Percentiles rank a stretch among this genome's conserved stretches.
phyloP scores from a whole-genome alignment of 2,888 invertebrate species.

The Spatulosminthurus flaviceps region DNA sequence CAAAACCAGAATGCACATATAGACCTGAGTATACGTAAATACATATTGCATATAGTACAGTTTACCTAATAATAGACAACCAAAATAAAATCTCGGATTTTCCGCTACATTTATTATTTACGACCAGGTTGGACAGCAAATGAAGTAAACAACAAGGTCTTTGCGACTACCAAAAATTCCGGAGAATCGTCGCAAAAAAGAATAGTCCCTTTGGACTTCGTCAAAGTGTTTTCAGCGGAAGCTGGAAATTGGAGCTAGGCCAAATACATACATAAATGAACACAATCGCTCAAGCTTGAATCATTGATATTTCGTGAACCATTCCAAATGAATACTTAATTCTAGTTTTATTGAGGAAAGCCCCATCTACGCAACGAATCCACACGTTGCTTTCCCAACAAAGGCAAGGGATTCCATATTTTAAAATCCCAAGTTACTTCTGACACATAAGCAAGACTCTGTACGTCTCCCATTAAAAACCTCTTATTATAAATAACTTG shows the following conservation, averaged over 20 bases:
- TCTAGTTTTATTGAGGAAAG: background rate
- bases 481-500: too few species aligned
- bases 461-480: too few species aligned
- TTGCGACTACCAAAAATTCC: background rate
- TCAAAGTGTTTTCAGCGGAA: background rate
- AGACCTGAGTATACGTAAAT: background rate
- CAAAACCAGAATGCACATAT: constrained; percentile 11
- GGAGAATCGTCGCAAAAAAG: background rate
- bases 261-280: background rate
- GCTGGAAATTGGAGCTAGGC: background rate
- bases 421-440: background rate
- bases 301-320: background rate
- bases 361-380: background rate
- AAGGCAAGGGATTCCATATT: background rate
- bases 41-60: background rate
- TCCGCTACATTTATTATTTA: background rate
- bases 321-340: background rate
- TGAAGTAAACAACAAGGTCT: background rate
- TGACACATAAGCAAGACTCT: too few species aligned
- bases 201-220: background rate
- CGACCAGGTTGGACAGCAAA: background rate
- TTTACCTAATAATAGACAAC: too few species aligned
- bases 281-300: background rate
- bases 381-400: too few species aligned
- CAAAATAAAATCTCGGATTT: background rate